Conservation (phyloP, 2,888 invertebrate species). For the Artemia sp. region DNA sequence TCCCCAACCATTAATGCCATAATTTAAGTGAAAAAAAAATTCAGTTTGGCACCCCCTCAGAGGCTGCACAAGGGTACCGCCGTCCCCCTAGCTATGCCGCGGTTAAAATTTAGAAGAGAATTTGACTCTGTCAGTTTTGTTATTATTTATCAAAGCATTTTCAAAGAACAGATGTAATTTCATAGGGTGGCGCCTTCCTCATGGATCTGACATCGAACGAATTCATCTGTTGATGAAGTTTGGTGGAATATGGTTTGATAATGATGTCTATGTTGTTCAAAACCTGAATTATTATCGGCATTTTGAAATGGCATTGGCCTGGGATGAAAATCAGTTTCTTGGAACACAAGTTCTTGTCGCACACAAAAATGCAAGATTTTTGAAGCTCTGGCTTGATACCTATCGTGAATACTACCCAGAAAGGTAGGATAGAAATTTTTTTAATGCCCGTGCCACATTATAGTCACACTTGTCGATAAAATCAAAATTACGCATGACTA, state of each 20-base stretch:
- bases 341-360: slow-evolving; percentile 28
- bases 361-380: slow-evolving; percentile 30
- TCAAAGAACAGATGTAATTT: too few relatives aligned
- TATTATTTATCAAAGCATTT: too few relatives aligned
- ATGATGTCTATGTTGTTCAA: slow-evolving; percentile 29
- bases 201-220: slow-evolving; percentile 24
- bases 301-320: slow-evolving; percentile 30
- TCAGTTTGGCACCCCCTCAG: too few relatives aligned
- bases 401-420: slow-evolving; percentile 28
- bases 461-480: too few relatives aligned
- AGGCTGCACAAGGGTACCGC: too few relatives aligned
- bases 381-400: slow-evolving; percentile 29
- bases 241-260: slow-evolving; percentile 31
- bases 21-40: too few relatives aligned
- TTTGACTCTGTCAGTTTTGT: too few relatives aligned
- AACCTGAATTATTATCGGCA: slow-evolving; percentile 29
- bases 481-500: too few relatives aligned
- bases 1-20: too few relatives aligned
- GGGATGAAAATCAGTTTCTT: slow-evolving; percentile 25
- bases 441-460: too few relatives aligned
- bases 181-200: slow-evolving; percentile 22
- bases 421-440: slow-evolving; percentile 18
- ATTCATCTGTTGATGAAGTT: slow-evolving; percentile 29
- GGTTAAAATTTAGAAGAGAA: too few relatives aligned
- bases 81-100: too few relatives aligned